Evolutionary conservation across 2,888 invertebrate species (phyloP), one percentile per base, ranked within the genome.

Genomic region (Cataglyphis livida): DNA sequence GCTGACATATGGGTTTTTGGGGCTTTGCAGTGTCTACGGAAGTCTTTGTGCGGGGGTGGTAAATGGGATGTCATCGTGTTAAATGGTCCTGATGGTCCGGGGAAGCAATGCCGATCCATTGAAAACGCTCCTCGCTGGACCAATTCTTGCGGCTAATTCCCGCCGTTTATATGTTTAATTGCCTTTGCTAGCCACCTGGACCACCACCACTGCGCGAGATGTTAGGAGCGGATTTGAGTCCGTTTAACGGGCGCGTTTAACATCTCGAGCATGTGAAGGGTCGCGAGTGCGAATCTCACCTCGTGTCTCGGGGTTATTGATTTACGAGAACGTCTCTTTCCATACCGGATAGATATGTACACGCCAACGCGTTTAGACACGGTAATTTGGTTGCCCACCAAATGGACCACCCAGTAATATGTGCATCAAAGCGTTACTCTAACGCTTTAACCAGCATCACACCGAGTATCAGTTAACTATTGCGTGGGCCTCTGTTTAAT

Each of bases 61-160:
- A 91, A 91, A 92, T 91, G 88, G 92, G 89, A 85, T 90, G 88
- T 89, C 92, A 87, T 92, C 91, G 90, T 91, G 92, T 91, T 91
- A 92, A 92, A 92, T 92, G 91, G 87, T 90, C 90, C 88, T 90
- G 91, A 90, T 90, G 85, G 85, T 85, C 75, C 88, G 41, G 57
- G 85, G 41, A n/a, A 51, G 51, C 51, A 51, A 51, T 51, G 51
- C 51, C 86, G 78, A 89, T 82, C 87, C 74, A 91, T 90, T 90
- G 87, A 90, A 84, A 84, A 32, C 81, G 84, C 85, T 86, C 85
- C 79, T 78, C 54, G 59, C 68, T 82, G 66, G 51, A 82, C 82
- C 92, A 90, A 92, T 91, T 92, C 91, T 92, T 92, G 92, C 79
- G 92, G 92, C 90, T 92, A 92, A 92, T 92, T 92, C 92, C 83